A percentile compares a stretch with the other conserved stretches of the same genome.
Evolutionary conservation across 2,888 invertebrate species (phyloP).

Genomic region (Chaitophorus viminalis): DNA sequence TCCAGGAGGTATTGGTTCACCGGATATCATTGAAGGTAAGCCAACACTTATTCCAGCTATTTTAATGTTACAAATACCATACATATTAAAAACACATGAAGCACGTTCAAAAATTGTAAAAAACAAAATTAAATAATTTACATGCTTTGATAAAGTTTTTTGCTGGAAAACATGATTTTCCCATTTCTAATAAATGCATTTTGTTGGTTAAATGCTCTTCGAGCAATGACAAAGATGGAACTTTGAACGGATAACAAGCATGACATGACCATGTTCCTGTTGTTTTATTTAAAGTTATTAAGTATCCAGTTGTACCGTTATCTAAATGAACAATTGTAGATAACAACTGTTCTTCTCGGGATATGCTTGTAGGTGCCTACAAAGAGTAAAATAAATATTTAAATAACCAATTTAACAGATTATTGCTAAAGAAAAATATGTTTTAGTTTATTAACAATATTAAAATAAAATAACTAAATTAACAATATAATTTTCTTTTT

Average conservation of each 20-base stretch:
- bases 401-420: neutral
- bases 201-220: conserved; percentile 67
- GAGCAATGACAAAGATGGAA: conserved; percentile 56
- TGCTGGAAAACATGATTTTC: conserved; percentile 62
- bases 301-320: conserved; percentile 65
- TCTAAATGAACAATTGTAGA: conserved; percentile 65
- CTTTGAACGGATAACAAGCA: conserved; percentile 64
- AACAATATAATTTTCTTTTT: neutral
- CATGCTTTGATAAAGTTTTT: conserved; percentile 64
- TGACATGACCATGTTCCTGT: conserved; percentile 64
- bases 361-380: conserved; percentile 30
- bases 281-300: conserved; percentile 64
- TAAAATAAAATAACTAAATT: neutral
- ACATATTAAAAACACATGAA: neutral
- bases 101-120: conserved; percentile 65
- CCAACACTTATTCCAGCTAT: conserved; percentile 45
- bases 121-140: conserved; percentile 62
- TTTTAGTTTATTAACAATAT: neutral
- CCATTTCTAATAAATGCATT: conserved; percentile 66
- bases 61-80: neutral
- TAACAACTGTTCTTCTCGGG: conserved; percentile 60
- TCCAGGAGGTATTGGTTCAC: conserved; percentile 78
- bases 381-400: neutral
- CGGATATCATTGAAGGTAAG: conserved; percentile 68
- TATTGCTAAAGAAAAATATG: neutral